Evolutionary conservation across 2,113 vertebrate species (phyloP), one percentile per base, ranked within the genome.

Genomic region (Morone saxatilis): DNA sequence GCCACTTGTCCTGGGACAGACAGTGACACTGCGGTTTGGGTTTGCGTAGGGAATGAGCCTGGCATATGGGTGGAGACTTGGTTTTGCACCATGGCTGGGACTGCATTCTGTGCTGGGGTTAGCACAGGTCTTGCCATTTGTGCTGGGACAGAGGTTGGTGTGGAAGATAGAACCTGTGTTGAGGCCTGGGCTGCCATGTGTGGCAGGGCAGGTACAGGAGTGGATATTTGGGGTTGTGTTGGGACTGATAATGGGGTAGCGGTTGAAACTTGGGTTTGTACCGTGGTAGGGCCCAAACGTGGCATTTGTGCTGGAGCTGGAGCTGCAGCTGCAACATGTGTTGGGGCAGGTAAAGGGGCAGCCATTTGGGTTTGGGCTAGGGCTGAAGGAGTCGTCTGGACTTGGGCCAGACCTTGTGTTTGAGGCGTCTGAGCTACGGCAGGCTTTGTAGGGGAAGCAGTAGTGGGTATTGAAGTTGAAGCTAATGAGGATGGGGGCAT

Each of bases 401-500:
- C 90, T 10, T 84, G 90, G 14, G 57, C 10, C 7, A 89, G n/a
- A 65, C 17, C 81, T 47, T 84, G 91, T 54, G 47, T 47, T 50
- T 59, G 89, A 25, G 83, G 45, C 60, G 11, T 60, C 72, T 51
- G 84, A 14, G 83, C 22, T 10, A 73, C 9, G 0, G 75, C 36
- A 1, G 92, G 80, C 10, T 76, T 84, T 17, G 81, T 16, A 17
- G 84, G 56, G 13, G 84, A n/a, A 17, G 75, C 60, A 12, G 79
- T 9, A 4, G 85, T 5, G 25, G 89, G 59, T 11, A 77, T 17
- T 31, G 90, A 66, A 54, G 86, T 31, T 7, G 87, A 10, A 4
- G 74, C 17, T 4, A 92, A 54, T n/a, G 96, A 93, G 48, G 96
- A 94, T 7, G 97, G 94, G 48, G 96, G 87, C 31, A 98, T 62